These are phyloP conservation scores for Coregonus suidteri DNA, from an alignment of 2,797 vertebrate species.

Conservation along the genomic window DNA sequence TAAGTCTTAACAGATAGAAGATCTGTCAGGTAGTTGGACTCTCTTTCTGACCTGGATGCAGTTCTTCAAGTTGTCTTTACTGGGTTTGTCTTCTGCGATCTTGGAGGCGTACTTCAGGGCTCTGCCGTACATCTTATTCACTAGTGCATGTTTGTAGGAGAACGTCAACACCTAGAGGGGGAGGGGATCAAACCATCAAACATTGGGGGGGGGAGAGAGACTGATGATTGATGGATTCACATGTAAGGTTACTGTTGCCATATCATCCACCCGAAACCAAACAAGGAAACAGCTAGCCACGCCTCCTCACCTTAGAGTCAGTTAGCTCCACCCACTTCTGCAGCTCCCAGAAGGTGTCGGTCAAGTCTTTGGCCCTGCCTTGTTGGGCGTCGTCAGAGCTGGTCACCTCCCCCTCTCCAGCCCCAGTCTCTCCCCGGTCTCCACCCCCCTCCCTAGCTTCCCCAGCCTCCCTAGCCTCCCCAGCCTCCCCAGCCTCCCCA, in stretches of 20 bases:
- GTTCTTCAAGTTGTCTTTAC: conserved; percentile 96
- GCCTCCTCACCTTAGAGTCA: conserved; percentile 86
- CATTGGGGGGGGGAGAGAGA: not conserved
- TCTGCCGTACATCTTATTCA: conserved; percentile 93
- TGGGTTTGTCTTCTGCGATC: conserved; percentile 95
- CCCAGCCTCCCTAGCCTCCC: conserved; percentile 38
- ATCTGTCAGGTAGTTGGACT: too few species aligned
- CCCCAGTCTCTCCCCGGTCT: not conserved
- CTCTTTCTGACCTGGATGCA: conserved; percentile 86
- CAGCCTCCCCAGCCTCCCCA: conserved; percentile 17
- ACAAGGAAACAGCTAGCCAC: not conserved
- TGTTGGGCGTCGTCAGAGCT: conserved; percentile 83
- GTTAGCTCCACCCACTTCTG: conserved; percentile 96
- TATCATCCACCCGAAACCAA: not conserved
- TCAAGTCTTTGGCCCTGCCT: conserved; percentile 74
- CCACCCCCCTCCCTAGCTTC: conserved; percentile 14
- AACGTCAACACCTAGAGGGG: conserved; percentile 87
- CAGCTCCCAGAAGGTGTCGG: conserved; percentile 91
- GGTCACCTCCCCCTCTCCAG: conserved; percentile 65
- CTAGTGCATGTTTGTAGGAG: conserved; percentile 95
- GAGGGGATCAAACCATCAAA: not conserved
- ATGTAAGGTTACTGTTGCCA: not conserved
- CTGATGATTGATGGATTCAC: not conserved
- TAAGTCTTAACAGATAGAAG: too few species aligned
- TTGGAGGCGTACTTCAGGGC: conserved; percentile 94